Base-by-base conservation (phyloP, 1,140 invertebrate species). In the Littorina saxatilis region DNA sequence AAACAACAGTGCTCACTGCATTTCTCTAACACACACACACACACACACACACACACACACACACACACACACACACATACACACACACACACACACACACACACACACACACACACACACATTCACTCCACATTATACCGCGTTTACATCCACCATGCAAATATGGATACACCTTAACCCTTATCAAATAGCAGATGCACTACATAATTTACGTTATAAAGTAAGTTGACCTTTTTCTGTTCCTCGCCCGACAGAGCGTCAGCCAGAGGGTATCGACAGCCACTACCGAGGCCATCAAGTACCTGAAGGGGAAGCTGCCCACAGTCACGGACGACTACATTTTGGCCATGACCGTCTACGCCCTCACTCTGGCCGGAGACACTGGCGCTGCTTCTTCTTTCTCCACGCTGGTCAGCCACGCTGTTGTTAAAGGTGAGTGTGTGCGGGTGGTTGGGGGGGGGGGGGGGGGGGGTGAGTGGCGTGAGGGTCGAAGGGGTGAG, bases 241-340 rank as follows among this genome's bases (percentile, higher is more conserved):
- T n/a, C n/a, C 27, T 5, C 7, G 9, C 7, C 74, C 40, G 5
- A 13, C 29, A 86, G 90, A 81, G 91, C 94, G 83, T 94, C 94
- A 61, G 58, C 58, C 55, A 63, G 37, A 55, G 55, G 70, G 85
- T 88, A 35, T 75, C 79, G 20, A 75, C 95, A 82, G 94, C 94
- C 13, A 95, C 96, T 78, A 95, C 95, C 86, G 96, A 96, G 89
- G 97, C 96, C 2, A 91, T 96, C 11, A 94, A 96, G 82, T 99
- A 96, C 89, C 92, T 99, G 35, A 95, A 95, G 0, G 92, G 94
- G 35, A 94, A 96, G 75, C 93, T 98, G 37, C 94, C 72, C 15
- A 79, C 40, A 13, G 79, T 85, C 1, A 94, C 96, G 55, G 96
- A 97, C 88, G 92, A 94, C 15, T 98, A 98, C 91, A 94, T 96